Conservation (phyloP, 2,113 vertebrate species). For the Arizona elegans region DNA sequence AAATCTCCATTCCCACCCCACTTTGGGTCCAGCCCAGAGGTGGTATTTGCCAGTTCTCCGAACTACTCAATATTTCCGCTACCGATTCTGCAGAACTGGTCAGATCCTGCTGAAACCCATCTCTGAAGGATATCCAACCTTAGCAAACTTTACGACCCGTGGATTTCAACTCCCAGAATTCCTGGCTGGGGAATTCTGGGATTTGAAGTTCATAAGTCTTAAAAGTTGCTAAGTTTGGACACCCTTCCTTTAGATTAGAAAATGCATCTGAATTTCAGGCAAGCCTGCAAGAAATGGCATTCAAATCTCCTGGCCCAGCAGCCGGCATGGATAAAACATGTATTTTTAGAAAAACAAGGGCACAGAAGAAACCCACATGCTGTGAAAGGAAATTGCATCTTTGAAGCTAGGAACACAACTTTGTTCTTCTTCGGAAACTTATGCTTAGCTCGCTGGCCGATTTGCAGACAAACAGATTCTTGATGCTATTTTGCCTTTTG, state of each 20-base stretch:
- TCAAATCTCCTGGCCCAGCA: neutral
- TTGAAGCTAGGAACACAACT: constrained; percentile 28
- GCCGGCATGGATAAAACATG: constrained; percentile 36
- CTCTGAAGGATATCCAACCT: neutral
- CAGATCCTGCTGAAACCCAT: no score
- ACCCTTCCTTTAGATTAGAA: rapidly evolving
- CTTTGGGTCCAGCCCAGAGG: no score
- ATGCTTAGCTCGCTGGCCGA: constrained; percentile 21
- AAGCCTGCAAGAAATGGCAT: neutral
- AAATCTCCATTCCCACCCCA: no score
- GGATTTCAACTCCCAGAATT: neutral
- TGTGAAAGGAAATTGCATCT: constrained; percentile 42
- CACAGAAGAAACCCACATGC: neutral
- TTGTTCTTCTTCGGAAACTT: constrained; percentile 35
- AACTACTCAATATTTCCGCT: no score
- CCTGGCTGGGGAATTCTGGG: neutral
- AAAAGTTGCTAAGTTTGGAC: neutral
- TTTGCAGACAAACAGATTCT: constrained; percentile 56
- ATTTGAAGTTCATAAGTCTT: neutral
- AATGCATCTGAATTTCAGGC: neutral
- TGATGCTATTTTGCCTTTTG: constrained; percentile 40
- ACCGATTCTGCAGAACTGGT: no score
- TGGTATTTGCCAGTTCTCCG: no score
- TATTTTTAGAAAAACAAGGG: constrained; percentile 42
- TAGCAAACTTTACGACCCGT: neutral